Percentiles rank a stretch among this genome's conserved stretches.
phyloP scores from a whole-genome alignment of 2,113 vertebrate species.

The Menidia beryllina region DNA sequence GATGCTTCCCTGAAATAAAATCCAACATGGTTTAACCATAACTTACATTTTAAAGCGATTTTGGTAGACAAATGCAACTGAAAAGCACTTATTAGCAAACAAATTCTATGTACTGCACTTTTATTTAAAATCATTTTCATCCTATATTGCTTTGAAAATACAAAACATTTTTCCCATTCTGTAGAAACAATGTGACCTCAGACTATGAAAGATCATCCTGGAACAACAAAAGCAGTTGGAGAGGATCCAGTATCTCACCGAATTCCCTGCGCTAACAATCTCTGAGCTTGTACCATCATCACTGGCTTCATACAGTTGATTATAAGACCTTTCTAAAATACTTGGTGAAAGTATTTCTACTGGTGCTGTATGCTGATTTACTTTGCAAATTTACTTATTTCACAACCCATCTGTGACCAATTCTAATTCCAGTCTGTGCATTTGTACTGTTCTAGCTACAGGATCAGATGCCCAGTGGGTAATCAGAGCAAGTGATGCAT shows the following conservation, averaged over 20 bases:
- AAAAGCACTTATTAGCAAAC: background rate
- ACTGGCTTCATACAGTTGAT: conserved; percentile 18
- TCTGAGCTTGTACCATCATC: conserved; percentile 19
- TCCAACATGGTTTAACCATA: conserved; percentile 13
- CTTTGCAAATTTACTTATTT: conserved; percentile 75
- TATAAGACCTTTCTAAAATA: conserved; percentile 23
- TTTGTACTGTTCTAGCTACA: conserved; percentile 55
- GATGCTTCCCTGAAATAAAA: conserved; percentile 22
- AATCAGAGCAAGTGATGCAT: conserved; percentile 77
- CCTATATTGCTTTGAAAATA: background rate
- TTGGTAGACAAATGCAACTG: background rate
- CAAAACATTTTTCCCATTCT: background rate
- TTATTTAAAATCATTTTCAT: conserved; percentile 9
- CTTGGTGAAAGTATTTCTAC: conserved; percentile 11
- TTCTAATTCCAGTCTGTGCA: conserved; percentile 58
- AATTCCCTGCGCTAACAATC: conserved; percentile 41
- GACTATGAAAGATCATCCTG: conserved; percentile 12
- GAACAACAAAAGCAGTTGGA: conserved; percentile 2
- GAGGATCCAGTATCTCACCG: conserved; percentile 33
- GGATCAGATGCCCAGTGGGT: conserved; percentile 72
- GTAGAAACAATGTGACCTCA: background rate
- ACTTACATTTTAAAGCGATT: conserved; percentile 8
- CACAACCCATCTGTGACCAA: conserved; percentile 71
- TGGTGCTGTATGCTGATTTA: conserved; percentile 15
- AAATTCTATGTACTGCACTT: background rate